Conservation (phyloP, 2,888 invertebrate species). For the Belgica antarctica region DNA sequence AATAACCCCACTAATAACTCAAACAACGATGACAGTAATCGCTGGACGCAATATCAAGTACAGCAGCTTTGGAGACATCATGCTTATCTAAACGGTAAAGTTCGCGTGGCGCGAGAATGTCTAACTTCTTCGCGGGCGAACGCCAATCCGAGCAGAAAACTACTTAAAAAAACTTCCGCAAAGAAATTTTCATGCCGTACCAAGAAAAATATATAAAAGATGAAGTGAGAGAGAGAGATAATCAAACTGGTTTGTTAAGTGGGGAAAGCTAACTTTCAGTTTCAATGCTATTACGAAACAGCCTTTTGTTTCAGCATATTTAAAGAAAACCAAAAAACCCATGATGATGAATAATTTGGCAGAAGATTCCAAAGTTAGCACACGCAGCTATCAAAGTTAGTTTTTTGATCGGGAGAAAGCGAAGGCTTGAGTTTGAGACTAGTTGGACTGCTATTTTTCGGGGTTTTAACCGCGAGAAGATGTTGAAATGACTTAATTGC, state of each 20-base stretch:
- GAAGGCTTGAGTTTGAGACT: too few species aligned
- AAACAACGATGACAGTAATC: conserved; percentile 51
- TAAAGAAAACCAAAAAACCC: not conserved
- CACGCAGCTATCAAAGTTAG: too few species aligned
- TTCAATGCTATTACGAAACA: conserved; percentile 39
- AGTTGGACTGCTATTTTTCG: too few species aligned
- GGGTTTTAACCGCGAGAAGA: too few species aligned
- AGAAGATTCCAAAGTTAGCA: too few species aligned
- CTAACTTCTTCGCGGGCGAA: not conserved
- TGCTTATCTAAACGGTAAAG: conserved; percentile 55
- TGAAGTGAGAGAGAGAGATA: conserved; percentile 10
- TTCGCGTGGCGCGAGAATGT: too few species aligned
- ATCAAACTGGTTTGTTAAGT: conserved; percentile 28
- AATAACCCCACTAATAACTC: conserved; percentile 44
- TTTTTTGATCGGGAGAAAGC: too few species aligned
- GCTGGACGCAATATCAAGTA: conserved; percentile 56
- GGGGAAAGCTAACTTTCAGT: conserved; percentile 40
- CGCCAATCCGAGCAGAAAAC: not conserved
- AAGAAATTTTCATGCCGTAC: conserved; percentile 19
- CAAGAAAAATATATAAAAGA: conserved; percentile 15
- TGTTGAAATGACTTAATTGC: too few species aligned
- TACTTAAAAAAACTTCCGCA: conserved; percentile 37
- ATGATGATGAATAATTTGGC: conserved; percentile 14
- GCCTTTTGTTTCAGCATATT: conserved; percentile 33
- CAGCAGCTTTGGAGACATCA: conserved; percentile 56